Evolutionary conservation across 2,888 invertebrate genomes (phyloP).

Genomic region (Alloplasta piceator): DNA sequence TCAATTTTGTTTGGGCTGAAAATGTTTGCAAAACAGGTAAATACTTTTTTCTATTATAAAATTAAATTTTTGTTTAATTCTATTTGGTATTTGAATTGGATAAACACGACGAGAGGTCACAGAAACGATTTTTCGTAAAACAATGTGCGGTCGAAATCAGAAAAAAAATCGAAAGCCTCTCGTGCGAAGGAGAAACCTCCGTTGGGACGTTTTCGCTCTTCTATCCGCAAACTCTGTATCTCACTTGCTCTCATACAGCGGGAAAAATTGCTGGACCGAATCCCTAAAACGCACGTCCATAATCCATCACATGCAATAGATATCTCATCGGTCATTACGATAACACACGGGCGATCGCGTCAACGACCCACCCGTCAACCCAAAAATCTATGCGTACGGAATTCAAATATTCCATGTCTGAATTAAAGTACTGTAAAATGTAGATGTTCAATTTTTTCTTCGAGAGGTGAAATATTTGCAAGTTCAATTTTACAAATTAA

Average conservation of each 20-base stretch:
- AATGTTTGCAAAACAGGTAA: background rate
- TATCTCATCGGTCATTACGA: background rate
- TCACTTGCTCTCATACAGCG: conserved; percentile 16
- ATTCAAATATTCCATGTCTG: background rate
- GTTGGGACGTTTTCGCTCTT: conserved; percentile 41
- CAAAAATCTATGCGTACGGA: background rate
- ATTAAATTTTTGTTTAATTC: background rate
- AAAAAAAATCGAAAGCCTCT: conserved; percentile 26
- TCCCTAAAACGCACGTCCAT: conserved; percentile 1
- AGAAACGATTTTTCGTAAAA: conserved; percentile 6
- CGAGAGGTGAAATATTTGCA: too few relatives aligned
- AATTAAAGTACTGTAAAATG: background rate
- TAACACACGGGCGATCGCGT: background rate
- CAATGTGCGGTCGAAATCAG: background rate
- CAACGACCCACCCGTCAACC: background rate
- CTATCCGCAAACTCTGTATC: conserved; percentile 31
- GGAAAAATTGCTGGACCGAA: conserved; percentile 12
- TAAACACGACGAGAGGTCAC: background rate
- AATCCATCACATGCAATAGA: conserved; percentile 13
- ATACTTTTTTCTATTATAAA: background rate
- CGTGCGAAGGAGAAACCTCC: conserved; percentile 47
- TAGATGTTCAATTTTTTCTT: background rate
- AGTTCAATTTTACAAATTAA: background rate
- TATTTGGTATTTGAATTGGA: background rate
- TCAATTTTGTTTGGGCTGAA: too few relatives aligned